Evolutionary conservation across 2,888 invertebrate species (phyloP), one percentile per base, ranked within the genome.

Genomic region (Pollenia amentaria): DNA sequence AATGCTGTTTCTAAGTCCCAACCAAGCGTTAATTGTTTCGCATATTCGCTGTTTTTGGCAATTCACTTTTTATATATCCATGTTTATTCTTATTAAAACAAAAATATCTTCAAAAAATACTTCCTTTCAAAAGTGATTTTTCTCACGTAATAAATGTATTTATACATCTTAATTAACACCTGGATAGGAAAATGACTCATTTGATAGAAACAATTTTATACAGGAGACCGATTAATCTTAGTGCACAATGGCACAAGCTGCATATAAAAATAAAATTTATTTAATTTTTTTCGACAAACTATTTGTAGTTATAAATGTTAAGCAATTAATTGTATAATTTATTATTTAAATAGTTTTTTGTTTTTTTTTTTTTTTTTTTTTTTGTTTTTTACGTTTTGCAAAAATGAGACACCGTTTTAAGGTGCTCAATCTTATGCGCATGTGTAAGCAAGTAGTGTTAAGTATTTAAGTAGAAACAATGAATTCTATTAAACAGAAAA

Each of bases 131-230:
- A 46, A 29, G 10, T 11, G 7, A 21, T 46, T 14, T 40, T 64
- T 65, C 2, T 12, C 9, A 42, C 11, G 2, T 16, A 38, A 62
- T n/a, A 46, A 69, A 38, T 16, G n/a, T 0, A 6, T 29, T 29
- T 14, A 48, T 44, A 67, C 51, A 81, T 72, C 76, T 72, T 65
- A 85, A 73, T 81, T 81, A 77, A 81, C 85, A 85, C 77, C 84
- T 85, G 84, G 80, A 76, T 42, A 42, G 21, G 3, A 18, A 18
- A 53, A 48, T 73, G 64, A 80, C 64, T 80, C 80, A 80, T 72
- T 72, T 64, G 53, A 64, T 80, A 44, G 14, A 53, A 72, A 55
- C 53, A 53, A 53, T 7, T 81, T 46, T n/a, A 40, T 18, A 18
- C 7, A 46, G 40, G 12, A 65, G 46, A 21, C 14, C 57, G 48